Base-by-base conservation (phyloP, 2,797 vertebrate genomes). In the Cheirogaleus major region DNA sequence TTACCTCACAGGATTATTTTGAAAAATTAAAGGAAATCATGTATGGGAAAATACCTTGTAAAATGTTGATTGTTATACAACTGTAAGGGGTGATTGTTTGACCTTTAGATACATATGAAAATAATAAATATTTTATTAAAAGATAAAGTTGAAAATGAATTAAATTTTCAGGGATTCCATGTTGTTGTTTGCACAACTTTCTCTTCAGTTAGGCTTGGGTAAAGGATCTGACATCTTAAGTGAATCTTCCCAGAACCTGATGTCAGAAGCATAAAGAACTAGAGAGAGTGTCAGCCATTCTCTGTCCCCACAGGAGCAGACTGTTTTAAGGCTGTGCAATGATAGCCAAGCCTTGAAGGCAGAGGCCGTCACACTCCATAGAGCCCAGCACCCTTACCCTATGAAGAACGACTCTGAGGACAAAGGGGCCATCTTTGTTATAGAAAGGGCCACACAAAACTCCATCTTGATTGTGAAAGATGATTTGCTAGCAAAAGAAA, bases 181-280 rank as follows among this genome's bases (percentile, higher is more conserved):
- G 30, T 50, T 91, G 10, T 43, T 73, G 52, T 90, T 85, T 79
- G 7, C 15, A 32, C 55, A 61, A 2, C 13, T 76, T 67, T 45
- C 70, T 89, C 52, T 84, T 96, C 91, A 91, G 32, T 73, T 38
- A 35, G 43, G 48, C 59, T 63, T 93, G 80, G 70, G 11, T 95
- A 93, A 95, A 98, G 80, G 55, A 95, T 82, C 32, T 92, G 96
- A 96, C 92, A 93, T 96, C 80, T 95, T 97, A 95, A 96, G 96
- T 95, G 85, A 89, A 8, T 91, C 45, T 30, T 59, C 35, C 55
- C 50, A 12, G 11, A 23, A 59, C 32, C 70, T 20, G 83, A 59
- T 3, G 15, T 89, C 52, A 84, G 63, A 6, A 78, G 75, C 65
- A 14, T 18, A 22, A 81, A 75, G 50, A 50, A 18, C 1, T 35